These are phyloP conservation scores for Microcebus murinus DNA, from an alignment of 2,113 vertebrate species.

Conservation along the genomic window DNA sequence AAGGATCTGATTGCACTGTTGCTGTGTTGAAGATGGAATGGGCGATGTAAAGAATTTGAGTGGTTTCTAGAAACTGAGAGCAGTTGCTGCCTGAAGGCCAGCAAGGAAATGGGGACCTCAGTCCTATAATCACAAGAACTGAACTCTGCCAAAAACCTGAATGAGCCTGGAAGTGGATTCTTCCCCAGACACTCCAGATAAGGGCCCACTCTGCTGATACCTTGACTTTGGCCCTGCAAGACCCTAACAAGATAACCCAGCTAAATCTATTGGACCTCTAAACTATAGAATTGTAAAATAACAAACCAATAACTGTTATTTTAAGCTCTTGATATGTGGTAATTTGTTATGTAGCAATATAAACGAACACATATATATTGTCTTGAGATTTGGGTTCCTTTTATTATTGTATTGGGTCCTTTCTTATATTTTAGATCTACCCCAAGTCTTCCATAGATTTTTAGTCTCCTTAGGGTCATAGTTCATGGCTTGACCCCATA, in stretches of 20 bases:
- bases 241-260: not conserved
- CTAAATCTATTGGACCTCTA: not conserved
- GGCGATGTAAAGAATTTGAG: not conserved
- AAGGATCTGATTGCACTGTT: not conserved
- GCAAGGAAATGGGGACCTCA: not conserved
- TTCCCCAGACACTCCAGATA: not conserved
- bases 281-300: not conserved
- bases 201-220: not conserved
- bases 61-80: not conserved
- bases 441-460: not conserved
- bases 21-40: not conserved
- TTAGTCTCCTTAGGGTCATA: not conserved
- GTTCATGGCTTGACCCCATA: not conserved
- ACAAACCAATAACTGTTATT: not conserved
- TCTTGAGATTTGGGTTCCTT: not conserved
- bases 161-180: not conserved
- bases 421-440: slow-evolving; percentile 6
- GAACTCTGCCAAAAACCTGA: not conserved
- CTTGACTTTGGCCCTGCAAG: not conserved
- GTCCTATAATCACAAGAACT: not conserved
- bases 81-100: not conserved
- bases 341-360: not conserved
- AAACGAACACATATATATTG: not conserved
- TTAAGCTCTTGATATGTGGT: not conserved
- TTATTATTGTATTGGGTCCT: not conserved